Evolutionary conservation across 2,113 vertebrate genomes (phyloP).

Genomic region (Nibea albiflora): DNA sequence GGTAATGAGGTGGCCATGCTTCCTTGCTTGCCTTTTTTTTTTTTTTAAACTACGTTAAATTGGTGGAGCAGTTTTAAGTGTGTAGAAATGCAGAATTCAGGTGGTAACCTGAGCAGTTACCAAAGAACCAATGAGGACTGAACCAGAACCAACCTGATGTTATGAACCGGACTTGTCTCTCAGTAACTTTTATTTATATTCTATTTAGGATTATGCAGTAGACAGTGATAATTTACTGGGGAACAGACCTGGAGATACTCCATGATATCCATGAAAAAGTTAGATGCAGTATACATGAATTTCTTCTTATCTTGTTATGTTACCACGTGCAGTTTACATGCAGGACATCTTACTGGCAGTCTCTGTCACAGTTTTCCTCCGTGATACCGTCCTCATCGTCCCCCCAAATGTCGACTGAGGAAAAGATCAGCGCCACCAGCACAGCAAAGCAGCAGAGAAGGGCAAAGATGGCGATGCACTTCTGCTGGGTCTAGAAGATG

Average conservation of each 20-base stretch:
- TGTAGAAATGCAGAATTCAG: background rate
- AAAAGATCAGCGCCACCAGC: constrained; percentile 93
- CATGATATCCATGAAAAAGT: background rate
- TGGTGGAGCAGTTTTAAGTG: background rate
- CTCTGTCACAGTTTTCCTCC: constrained; percentile 93
- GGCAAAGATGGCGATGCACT: constrained; percentile 95
- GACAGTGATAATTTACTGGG: background rate
- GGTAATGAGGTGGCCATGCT: background rate
- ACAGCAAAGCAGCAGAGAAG: constrained; percentile 95
- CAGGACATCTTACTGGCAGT: constrained; percentile 90
- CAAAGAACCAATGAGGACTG: background rate
- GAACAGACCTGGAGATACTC: background rate
- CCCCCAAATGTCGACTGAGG: constrained; percentile 93
- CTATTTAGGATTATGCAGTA: background rate
- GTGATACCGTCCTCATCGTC: constrained; percentile 93
- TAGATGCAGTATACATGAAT: background rate
- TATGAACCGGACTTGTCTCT: background rate
- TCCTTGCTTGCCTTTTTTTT: background rate
- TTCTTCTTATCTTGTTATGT: background rate
- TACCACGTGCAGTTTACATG: background rate
- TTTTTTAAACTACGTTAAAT: background rate
- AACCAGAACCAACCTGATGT: background rate
- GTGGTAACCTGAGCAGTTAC: no score
- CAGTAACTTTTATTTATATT: background rate
- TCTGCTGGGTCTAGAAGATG: constrained; percentile 92